These are phyloP conservation scores for Ectropis grisescens DNA, from an alignment of 1,140 invertebrate species.

Conservation along the genomic window DNA sequence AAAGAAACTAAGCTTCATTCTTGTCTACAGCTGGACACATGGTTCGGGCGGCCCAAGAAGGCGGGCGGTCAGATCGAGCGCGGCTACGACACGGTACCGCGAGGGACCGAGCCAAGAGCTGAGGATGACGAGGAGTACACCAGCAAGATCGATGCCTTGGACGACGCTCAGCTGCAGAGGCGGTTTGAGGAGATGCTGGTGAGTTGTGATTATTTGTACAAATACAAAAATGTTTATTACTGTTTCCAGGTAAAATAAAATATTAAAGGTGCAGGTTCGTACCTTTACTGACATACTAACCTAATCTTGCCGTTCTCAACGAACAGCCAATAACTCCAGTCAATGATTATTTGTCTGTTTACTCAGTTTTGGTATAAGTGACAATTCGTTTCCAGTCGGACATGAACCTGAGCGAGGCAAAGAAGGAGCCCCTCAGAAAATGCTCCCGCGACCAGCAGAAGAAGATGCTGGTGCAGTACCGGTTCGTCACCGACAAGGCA, in stretches of 20 bases:
- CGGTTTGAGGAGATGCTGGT: conserved; percentile 88
- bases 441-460: conserved; percentile 81
- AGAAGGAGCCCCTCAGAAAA: conserved; percentile 82
- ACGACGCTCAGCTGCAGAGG: conserved; percentile 80
- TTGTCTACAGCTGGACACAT: conserved; percentile 75
- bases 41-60: conserved; percentile 77
- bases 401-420: conserved; percentile 91
- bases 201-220: too few relatives aligned
- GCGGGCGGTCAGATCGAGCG: conserved; percentile 38
- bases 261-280: too few relatives aligned
- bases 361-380: background rate
- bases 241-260: too few relatives aligned
- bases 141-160: conserved; percentile 76
- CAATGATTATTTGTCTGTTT: background rate
- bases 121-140: conserved; percentile 72
- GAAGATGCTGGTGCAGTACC: conserved; percentile 84
- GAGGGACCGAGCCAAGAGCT: conserved; percentile 57
- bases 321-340: background rate
- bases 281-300: too few relatives aligned
- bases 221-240: too few relatives aligned
- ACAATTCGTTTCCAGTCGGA: conserved; percentile 72
- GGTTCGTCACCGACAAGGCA: conserved; percentile 75
- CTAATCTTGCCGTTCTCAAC: too few relatives aligned
- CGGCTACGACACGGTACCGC: conserved; percentile 62
- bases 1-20: background rate